Conservation (phyloP, 2,113 vertebrate genomes). For the Pipra filicauda region DNA sequence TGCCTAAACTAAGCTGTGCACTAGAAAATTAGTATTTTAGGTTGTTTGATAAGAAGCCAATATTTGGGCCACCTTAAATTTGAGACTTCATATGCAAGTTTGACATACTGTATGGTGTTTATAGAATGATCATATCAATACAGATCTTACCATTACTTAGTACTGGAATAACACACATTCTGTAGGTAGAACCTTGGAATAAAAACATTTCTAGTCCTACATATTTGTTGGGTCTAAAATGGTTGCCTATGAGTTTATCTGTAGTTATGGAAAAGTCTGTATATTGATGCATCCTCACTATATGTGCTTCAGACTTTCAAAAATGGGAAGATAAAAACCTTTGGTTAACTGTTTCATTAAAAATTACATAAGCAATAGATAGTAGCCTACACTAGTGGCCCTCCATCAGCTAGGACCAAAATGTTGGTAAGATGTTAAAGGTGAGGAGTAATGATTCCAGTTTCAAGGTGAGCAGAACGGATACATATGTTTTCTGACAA, state of each 20-base stretch:
- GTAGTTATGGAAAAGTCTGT: not conserved
- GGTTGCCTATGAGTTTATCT: not conserved
- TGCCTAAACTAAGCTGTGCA: slow-evolving; percentile 42
- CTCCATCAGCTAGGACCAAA: slow-evolving; percentile 14
- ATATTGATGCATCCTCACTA: not conserved
- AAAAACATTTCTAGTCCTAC: not conserved
- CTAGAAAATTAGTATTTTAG: not conserved
- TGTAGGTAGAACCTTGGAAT: not conserved
- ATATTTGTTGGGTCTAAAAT: not conserved
- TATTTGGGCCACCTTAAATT: not conserved
- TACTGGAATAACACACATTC: not conserved
- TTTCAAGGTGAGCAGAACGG: not conserved
- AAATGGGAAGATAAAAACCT: not conserved
- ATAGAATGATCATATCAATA: not conserved
- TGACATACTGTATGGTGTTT: not conserved
- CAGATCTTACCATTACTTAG: not conserved
- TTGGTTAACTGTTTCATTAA: slow-evolving; percentile 2
- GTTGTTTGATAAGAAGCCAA: not conserved
- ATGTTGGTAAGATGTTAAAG: not conserved
- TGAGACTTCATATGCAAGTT: not conserved
- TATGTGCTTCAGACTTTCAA: not conserved
- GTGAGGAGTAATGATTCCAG: not conserved
- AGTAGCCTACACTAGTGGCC: not conserved
- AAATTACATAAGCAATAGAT: slow-evolving; percentile 38
- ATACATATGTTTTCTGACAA: not conserved